Conservation (phyloP, 1,140 invertebrate genomes). For the Portunus trituberculatus region DNA sequence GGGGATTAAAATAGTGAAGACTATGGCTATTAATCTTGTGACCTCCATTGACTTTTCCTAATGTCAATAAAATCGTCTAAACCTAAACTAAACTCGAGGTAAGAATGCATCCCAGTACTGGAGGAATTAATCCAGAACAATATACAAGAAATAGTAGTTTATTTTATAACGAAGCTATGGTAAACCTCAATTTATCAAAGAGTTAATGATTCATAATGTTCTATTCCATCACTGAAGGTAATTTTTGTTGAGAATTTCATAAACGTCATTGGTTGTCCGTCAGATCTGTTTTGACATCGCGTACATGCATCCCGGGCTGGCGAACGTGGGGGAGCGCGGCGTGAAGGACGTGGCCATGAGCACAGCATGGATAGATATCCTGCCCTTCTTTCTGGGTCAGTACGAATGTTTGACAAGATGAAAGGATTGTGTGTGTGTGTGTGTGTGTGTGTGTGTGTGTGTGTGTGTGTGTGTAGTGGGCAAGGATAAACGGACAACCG, state of each 20-base stretch:
- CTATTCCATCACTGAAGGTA: no score
- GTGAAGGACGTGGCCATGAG: slow-evolving; percentile 87
- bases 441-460: slow-evolving; percentile 38
- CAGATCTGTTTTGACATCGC: slow-evolving; percentile 90
- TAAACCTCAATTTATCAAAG: no score
- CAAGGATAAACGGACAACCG: neutral
- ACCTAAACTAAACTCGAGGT: no score
- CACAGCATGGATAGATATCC: slow-evolving; percentile 87
- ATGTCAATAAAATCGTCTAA: no score
- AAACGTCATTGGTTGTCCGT: slow-evolving; percentile 75
- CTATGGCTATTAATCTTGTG: no score
- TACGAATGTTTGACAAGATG: neutral
- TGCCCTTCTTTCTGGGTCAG: slow-evolving; percentile 86
- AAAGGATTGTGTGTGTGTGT: slow-evolving; percentile 25
- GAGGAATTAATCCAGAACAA: no score
- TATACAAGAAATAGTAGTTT: no score
- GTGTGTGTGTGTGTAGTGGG: slow-evolving; percentile 16
- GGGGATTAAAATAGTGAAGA: no score
- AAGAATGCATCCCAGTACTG: no score
- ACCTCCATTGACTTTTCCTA: no score
- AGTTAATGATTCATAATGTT: neutral
- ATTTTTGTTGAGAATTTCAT: no score
- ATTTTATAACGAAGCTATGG: no score
- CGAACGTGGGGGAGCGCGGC: slow-evolving; percentile 81
- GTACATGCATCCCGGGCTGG: slow-evolving; percentile 84